Base-by-base conservation (phyloP, 2,113 vertebrate genomes). In the Phoenicopterus ruber region DNA sequence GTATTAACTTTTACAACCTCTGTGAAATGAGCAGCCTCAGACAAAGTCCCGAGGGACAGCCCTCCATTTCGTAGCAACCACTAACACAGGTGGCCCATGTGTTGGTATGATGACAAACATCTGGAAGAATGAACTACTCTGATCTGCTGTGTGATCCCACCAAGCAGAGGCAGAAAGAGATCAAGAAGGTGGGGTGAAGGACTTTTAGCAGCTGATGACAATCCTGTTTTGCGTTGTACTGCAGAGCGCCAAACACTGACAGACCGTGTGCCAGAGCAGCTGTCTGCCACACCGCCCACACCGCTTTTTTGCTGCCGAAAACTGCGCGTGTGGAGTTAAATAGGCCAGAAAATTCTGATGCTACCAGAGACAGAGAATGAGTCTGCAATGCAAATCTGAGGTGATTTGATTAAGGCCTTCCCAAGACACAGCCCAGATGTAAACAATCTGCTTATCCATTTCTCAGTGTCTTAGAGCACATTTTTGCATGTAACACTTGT, bases 401-500 rank as follows among this genome's bases (percentile, higher is more conserved):
- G 32, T 90, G 0, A 90, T 92, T 77, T 82, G 87, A 92, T 88
- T 88, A 86, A 80, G 49, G 50, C 15, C 58, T 80, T 88, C 87
- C 49, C 49, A 92, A 90, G 44, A 72, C 38, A 54, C 69, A 84
- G 20, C 5, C 52, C 83, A 78, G 66, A 84, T 9, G 5, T 57
- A 96, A 96, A 65, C 73, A 82, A 76, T 72, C 57, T 82, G 57
- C 22, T 94, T 84, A 69, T 19, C 69, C 40, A 36, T 87, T 92
- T 89, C 70, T 82, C 49, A 57, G 54, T 55, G 40, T 82, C 62
- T 89, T 76, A 46, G 29, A 79, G 49, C 19, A 82, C 15, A 32
- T 42, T 81, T 92, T 69, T 86, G 50, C 69, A 61, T 74, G 31
- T 52, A 79, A 47, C 22, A 28, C 15, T 69, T 71, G 34, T 62